phyloP scores from a whole-genome alignment of 2,113 vertebrate genomes.

The Morphnarchus princeps region DNA sequence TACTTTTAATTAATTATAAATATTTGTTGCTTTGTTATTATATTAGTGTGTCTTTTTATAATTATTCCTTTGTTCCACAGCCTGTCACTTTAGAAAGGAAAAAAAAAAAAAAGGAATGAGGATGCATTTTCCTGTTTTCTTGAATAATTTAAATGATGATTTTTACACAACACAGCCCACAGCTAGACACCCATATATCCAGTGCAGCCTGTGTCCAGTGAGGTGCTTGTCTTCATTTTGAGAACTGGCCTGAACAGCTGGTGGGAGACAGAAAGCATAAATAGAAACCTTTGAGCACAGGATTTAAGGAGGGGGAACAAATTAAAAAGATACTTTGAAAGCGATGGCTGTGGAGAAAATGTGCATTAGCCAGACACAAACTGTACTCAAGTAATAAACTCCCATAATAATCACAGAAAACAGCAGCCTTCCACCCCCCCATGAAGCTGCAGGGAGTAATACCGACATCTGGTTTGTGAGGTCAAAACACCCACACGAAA shows the following conservation, averaged over 20 bases:
- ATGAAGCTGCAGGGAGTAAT: not conserved
- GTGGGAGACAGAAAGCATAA: not conserved
- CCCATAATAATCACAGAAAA: not conserved
- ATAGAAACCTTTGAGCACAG: not conserved
- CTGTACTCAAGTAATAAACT: not conserved
- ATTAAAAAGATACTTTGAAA: not conserved
- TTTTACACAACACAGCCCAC: not conserved
- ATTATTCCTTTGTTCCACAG: not conserved
- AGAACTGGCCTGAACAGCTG: not conserved
- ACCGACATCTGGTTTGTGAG: not conserved
- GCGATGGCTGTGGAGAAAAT: not conserved
- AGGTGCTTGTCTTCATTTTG: not conserved
- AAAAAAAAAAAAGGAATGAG: not conserved
- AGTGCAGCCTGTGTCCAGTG: not conserved
- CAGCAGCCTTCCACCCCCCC: not conserved
- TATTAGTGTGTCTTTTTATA: not conserved
- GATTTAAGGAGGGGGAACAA: not conserved
- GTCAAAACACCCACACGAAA: not conserved
- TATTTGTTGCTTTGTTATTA: not conserved
- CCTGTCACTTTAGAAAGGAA: not conserved
- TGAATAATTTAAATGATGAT: not conserved
- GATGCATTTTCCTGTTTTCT: not conserved
- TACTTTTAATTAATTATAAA: not conserved
- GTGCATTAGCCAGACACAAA: not conserved
- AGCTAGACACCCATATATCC: not conserved